A percentile compares a stretch with the other conserved stretches of the same genome.
Evolutionary conservation across 2,797 vertebrate genomes (phyloP).

Genomic region (Rhabdophis nuchalis): DNA sequence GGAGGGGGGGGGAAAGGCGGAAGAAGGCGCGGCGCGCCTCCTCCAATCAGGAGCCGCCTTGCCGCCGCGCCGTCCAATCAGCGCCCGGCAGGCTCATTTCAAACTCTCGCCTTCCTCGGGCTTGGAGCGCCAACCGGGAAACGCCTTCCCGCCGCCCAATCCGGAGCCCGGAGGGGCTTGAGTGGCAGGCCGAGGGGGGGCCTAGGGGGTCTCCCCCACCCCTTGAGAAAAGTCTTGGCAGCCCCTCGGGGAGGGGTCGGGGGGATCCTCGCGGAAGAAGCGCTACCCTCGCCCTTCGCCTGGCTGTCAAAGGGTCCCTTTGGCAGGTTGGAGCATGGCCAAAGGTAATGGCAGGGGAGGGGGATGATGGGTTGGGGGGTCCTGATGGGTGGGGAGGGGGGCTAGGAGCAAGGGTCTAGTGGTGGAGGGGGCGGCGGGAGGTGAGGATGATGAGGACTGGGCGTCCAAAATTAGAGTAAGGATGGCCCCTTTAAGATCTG

Average conservation of each 20-base stretch:
- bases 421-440: not conserved
- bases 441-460: not conserved
- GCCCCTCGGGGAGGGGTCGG: constrained; percentile 35
- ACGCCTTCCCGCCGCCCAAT: constrained; percentile 18
- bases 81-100: constrained; percentile 21
- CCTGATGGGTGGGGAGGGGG: not conserved
- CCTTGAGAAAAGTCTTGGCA: not conserved
- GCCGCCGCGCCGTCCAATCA: constrained; percentile 32
- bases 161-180: fast-evolving
- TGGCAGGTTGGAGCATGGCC: constrained; percentile 28
- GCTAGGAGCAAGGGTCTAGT: not conserved
- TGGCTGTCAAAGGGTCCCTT: not conserved
- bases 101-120: constrained; percentile 12
- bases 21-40: fast-evolving
- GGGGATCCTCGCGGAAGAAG: constrained; percentile 4
- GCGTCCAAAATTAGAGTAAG: not conserved
- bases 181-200: not conserved
- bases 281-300: too few relatives aligned
- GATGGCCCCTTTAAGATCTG: not conserved
- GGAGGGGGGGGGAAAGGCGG: not conserved
- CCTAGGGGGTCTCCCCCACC: not conserved
- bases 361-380: not conserved
- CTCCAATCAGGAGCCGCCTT: constrained; percentile 32
- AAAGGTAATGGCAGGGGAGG: constrained; percentile 35
- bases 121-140: not conserved